Base-by-base conservation (phyloP, 2,888 invertebrate genomes). In the Leuctra nigra region DNA sequence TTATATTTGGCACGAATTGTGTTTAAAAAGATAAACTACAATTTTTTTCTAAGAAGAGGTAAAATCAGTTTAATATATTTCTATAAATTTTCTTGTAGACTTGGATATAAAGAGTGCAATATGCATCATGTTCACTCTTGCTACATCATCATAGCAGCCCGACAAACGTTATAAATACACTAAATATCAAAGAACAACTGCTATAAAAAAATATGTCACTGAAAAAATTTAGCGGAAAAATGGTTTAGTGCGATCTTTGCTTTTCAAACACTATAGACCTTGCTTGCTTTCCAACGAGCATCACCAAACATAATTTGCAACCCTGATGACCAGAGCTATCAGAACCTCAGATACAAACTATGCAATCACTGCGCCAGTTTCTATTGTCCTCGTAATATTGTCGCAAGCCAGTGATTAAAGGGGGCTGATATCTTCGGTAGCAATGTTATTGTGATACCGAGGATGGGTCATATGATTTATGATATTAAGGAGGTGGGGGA, bases 181-280 rank as follows among this genome's bases (percentile, higher is more conserved):
- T 50, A 50, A 50, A 33, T 50, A 50, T 50, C 50, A 50, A 33
- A 50, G 50, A 35, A 29, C 29, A 50, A 50, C 50, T 33, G 35
- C 50, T 11, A 35, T 50, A 50, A 50, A 50, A n/a, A 50, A 50
- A 50, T 50, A 35, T 50, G 50, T 50, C 50, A 50, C 35, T 33
- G 50, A 50, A 50, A 50, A 50, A 50, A 50, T 50, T 50, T 50
- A 50, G 50, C 50, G 50, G 50, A 50, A 50, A 44, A 50, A 50
- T 50, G 50, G 35, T 50, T 16, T 22, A 29, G 50, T 35, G 50
- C 23, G 6, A 22, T 44, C 44, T 6, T 23, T 35, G 18, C 3
- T 18, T 33, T 7, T 13, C 50, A 35, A 50, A 16, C 4, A 44
- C 4, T 14, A 29, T 33, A 50, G 50, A 50, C 50, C 50, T 50